phyloP scores from a whole-genome alignment of 1,140 invertebrate genomes.

The Amyelois transitella region DNA sequence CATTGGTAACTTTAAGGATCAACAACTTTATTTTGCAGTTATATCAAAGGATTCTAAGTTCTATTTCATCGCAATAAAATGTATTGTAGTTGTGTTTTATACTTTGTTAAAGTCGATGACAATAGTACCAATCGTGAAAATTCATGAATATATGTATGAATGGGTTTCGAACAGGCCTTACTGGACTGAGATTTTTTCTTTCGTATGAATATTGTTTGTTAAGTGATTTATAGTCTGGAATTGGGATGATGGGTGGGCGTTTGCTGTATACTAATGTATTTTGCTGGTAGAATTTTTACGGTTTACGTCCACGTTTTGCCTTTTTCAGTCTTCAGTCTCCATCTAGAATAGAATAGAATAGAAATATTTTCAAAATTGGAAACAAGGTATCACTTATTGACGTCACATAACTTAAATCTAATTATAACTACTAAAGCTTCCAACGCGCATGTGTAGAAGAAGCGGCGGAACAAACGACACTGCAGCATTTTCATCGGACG shows the following conservation, averaged over 20 bases:
- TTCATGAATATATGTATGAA: constrained; percentile 22
- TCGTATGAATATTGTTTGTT: constrained; percentile 19
- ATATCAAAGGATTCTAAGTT: not conserved
- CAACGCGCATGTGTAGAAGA: too few relatives aligned
- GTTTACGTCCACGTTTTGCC: too few relatives aligned
- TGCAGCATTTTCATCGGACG: too few relatives aligned
- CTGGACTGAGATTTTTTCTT: constrained; percentile 14
- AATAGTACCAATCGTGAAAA: constrained; percentile 18
- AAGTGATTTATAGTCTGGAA: constrained; percentile 16
- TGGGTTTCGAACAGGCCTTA: constrained; percentile 11
- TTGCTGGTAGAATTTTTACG: too few relatives aligned
- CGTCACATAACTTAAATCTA: too few relatives aligned
- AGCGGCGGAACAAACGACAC: too few relatives aligned
- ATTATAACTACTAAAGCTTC: too few relatives aligned
- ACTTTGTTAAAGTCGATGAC: constrained; percentile 7
- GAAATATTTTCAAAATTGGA: too few relatives aligned
- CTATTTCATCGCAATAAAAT: not conserved
- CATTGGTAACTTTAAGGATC: not conserved
- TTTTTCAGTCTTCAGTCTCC: too few relatives aligned
- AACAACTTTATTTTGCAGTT: not conserved
- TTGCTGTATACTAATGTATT: not conserved
- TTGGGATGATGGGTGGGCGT: not conserved
- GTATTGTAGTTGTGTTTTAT: not conserved
- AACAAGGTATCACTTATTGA: too few relatives aligned
- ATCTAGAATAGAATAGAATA: too few relatives aligned